Conservation (phyloP, 2,797 vertebrate genomes). For the Microctenopoma steveboyesi region DNA sequence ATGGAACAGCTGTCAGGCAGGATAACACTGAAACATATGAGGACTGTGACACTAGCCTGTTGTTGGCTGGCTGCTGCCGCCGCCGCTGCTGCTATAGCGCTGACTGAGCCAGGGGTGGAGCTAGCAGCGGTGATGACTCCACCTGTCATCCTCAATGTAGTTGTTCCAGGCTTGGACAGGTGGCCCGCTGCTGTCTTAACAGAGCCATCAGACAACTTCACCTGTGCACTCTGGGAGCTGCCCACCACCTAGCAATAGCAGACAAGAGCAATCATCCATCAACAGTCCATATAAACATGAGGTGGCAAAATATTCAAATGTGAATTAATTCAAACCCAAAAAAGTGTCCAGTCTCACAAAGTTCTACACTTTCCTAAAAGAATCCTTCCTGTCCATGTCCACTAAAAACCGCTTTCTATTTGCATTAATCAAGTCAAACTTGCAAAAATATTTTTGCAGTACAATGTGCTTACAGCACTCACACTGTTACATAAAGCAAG, state of each 20-base stretch:
- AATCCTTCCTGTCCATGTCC: neutral
- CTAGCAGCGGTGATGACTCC: conserved; percentile 92
- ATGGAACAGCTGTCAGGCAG: conserved; percentile 6
- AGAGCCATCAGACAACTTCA: conserved; percentile 93
- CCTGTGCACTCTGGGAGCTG: conserved; percentile 88
- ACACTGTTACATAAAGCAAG: conserved; percentile 3
- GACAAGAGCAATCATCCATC: neutral
- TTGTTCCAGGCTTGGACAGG: conserved; percentile 93
- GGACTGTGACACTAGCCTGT: conserved; percentile 78
- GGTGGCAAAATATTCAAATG: neutral
- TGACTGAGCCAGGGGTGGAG: conserved; percentile 79
- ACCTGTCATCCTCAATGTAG: conserved; percentile 92
- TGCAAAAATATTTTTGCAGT: neutral
- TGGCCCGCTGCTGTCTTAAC: conserved; percentile 89
- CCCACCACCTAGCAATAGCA: conserved; percentile 80
- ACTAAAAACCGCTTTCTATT: too few relatives aligned
- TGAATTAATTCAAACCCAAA: neutral
- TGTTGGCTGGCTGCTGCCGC: conserved; percentile 75
- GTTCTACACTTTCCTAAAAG: neutral
- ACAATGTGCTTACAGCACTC: neutral
- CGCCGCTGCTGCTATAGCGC: conserved; percentile 55
- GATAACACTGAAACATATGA: conserved; percentile 5
- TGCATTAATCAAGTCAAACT: neutral
- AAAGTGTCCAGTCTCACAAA: too few relatives aligned
- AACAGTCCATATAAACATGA: neutral